A percentile compares a stretch with the other conserved stretches of the same genome.
phyloP scores from a whole-genome alignment of 2,113 vertebrate genomes.

The Genyomyrus donnyi region DNA sequence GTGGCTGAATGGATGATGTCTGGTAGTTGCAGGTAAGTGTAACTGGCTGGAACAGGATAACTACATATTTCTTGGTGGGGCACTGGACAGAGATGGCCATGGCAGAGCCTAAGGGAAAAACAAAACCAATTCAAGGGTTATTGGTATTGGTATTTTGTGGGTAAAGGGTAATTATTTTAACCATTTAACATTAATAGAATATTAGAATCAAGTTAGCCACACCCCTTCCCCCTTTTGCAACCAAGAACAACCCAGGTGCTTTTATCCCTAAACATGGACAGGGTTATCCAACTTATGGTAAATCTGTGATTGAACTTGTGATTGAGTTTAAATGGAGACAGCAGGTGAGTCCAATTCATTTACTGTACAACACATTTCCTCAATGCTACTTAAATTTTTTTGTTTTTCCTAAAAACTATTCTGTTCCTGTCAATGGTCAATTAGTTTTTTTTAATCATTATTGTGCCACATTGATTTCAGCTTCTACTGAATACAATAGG shows the following conservation, averaged over 20 bases:
- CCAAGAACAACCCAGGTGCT: background rate
- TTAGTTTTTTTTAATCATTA: background rate
- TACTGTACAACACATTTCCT: background rate
- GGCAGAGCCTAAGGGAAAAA: slow-evolving; percentile 41
- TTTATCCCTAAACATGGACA: background rate
- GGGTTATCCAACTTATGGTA: background rate
- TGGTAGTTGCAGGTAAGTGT: slow-evolving; percentile 70
- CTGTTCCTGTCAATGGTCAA: background rate
- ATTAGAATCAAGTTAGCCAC: background rate
- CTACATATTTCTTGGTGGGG: slow-evolving; percentile 55
- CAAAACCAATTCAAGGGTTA: background rate
- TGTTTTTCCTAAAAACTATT: background rate
- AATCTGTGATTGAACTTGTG: background rate
- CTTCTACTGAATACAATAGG: background rate
- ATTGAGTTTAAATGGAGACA: background rate
- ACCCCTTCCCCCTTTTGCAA: background rate
- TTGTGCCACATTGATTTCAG: background rate
- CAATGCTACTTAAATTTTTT: background rate
- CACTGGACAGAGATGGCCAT: slow-evolving; percentile 50
- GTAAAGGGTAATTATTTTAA: background rate
- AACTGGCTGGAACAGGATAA: slow-evolving; percentile 80
- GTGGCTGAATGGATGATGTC: slow-evolving; percentile 36
- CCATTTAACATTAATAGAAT: background rate
- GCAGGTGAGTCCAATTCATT: background rate
- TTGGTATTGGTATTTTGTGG: background rate